phyloP scores from a whole-genome alignment of 2,888 invertebrate genomes.

The Drosophila antonietae region DNA sequence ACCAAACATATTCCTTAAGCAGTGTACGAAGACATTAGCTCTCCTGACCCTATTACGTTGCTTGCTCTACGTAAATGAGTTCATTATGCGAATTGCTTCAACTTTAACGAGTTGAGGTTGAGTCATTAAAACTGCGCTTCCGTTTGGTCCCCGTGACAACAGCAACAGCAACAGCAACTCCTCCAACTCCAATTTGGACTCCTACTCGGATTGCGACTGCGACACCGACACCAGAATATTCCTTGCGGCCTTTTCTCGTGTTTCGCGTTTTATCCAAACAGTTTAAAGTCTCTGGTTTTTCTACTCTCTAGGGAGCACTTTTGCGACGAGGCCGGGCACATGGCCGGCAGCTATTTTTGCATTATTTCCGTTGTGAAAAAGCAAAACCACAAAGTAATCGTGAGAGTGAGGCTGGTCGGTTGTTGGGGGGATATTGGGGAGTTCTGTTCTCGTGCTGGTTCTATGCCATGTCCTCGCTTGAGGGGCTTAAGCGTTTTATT shows the following conservation, averaged over 20 bases:
- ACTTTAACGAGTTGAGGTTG: slow-evolving; percentile 71
- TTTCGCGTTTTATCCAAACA: slow-evolving; percentile 42
- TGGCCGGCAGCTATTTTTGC: slow-evolving; percentile 80
- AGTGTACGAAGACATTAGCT: slow-evolving; percentile 23
- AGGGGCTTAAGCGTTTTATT: slow-evolving; percentile 81
- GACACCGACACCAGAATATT: slow-evolving; percentile 44
- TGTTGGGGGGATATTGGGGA: not conserved
- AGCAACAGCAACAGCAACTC: not conserved
- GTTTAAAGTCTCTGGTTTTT: slow-evolving; percentile 48
- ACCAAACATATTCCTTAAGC: slow-evolving; percentile 4
- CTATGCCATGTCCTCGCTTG: slow-evolving; percentile 61
- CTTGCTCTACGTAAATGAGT: slow-evolving; percentile 54
- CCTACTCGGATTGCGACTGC: slow-evolving; percentile 13
- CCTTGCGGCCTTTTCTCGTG: slow-evolving; percentile 46
- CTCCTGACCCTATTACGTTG: slow-evolving; percentile 50
- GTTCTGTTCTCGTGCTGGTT: slow-evolving; percentile 6
- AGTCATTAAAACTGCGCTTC: slow-evolving; percentile 74
- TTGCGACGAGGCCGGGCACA: slow-evolving; percentile 38
- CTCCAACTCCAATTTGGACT: not conserved
- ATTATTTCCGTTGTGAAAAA: slow-evolving; percentile 67
- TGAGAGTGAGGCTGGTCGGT: not conserved
- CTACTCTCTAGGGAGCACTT: slow-evolving; percentile 74
- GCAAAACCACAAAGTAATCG: slow-evolving; percentile 54
- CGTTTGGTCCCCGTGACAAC: slow-evolving; percentile 28
- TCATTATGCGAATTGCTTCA: slow-evolving; percentile 74